Conservation (phyloP, 2,888 invertebrate species). For the Lymantria dispar region DNA sequence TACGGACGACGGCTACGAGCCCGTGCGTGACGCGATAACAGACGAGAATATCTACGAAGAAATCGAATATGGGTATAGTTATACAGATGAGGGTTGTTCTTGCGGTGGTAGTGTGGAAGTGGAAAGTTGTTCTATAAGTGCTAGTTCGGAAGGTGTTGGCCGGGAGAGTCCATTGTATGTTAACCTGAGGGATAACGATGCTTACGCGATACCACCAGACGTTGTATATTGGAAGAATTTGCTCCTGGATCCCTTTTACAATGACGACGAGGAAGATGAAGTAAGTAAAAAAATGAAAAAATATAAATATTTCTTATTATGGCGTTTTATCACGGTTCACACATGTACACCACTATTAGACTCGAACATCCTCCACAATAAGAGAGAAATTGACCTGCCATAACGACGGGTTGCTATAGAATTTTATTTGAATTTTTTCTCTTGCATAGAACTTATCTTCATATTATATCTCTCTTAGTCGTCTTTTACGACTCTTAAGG, state of each 20-base stretch:
- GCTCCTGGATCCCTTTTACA: slow-evolving; percentile 72
- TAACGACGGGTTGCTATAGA: too few relatives aligned
- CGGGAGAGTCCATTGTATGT: slow-evolving; percentile 75
- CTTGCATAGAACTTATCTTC: too few relatives aligned
- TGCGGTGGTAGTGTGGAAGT: slow-evolving; percentile 75
- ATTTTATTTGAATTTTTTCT: too few relatives aligned
- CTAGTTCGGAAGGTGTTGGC: slow-evolving; percentile 66
- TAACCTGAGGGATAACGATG: slow-evolving; percentile 72
- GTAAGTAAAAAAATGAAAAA: slow-evolving; percentile 45
- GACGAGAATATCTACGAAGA: slow-evolving; percentile 79
- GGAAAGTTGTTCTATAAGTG: slow-evolving; percentile 72
- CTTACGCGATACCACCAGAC: slow-evolving; percentile 73
- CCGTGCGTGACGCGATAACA: slow-evolving; percentile 67
- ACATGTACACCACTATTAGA: too few relatives aligned
- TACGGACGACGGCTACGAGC: slow-evolving; percentile 74
- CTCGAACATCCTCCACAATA: too few relatives aligned
- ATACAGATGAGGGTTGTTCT: slow-evolving; percentile 73
- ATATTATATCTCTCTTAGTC: too few relatives aligned
- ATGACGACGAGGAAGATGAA: slow-evolving; percentile 82
- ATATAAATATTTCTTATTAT: background rate
- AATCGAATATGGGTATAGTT: slow-evolving; percentile 67
- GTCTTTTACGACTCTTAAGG: too few relatives aligned
- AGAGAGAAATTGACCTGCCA: too few relatives aligned
- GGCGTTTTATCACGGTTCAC: too few relatives aligned
- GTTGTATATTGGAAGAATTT: slow-evolving; percentile 80